A percentile compares a stretch with the other conserved stretches of the same genome.
Evolutionary conservation across 2,888 invertebrate genomes (phyloP).

Genomic region (Agrotis exclamationis): DNA sequence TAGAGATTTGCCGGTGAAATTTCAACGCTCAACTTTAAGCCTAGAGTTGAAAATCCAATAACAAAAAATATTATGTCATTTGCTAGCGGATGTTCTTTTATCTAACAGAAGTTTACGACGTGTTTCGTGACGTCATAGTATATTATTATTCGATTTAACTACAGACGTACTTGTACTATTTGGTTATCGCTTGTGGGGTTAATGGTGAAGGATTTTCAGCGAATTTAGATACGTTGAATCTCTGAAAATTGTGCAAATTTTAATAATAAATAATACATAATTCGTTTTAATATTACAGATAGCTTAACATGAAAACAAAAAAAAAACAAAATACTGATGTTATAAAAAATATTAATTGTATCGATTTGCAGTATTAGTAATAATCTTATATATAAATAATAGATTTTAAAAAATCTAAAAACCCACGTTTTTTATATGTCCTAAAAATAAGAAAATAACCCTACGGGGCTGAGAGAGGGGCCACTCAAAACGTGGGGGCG

Average conservation of each 20-base stretch:
- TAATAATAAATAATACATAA: too few relatives aligned
- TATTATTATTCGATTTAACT: background rate
- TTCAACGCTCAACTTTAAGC: accelerated
- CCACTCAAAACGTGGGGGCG: too few relatives aligned
- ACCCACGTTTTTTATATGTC: too few relatives aligned
- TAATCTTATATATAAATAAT: too few relatives aligned
- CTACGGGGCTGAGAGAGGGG: too few relatives aligned
- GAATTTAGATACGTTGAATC: background rate
- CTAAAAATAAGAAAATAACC: too few relatives aligned
- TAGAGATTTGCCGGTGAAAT: background rate
- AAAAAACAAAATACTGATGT: too few relatives aligned
- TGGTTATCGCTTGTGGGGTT: constrained; percentile 26
- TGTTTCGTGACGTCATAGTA: constrained; percentile 27
- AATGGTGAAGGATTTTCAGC: constrained; percentile 33
- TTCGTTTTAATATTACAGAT: too few relatives aligned
- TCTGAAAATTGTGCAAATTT: background rate
- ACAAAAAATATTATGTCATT: constrained; percentile 21
- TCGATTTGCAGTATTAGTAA: too few relatives aligned
- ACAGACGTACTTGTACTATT: constrained; percentile 22
- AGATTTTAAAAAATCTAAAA: too few relatives aligned
- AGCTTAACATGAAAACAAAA: too few relatives aligned
- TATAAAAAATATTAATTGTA: too few relatives aligned
- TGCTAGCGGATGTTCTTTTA: constrained; percentile 31
- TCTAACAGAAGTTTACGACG: constrained; percentile 1
- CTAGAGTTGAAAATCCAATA: background rate